Evolutionary conservation across 2,113 vertebrate species (phyloP).

Genomic region (Channa maculata): DNA sequence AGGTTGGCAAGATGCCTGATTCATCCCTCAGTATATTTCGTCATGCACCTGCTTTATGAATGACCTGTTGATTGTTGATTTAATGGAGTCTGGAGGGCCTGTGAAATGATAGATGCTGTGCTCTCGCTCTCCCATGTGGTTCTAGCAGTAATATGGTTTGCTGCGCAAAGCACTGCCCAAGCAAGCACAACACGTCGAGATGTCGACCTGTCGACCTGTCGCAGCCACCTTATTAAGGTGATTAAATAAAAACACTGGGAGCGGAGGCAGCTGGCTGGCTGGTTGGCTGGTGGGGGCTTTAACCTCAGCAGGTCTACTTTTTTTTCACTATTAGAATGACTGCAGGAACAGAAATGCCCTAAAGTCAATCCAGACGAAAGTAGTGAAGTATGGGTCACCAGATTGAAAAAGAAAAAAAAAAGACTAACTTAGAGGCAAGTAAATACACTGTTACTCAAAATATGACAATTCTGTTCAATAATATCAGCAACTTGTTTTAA

Average conservation of each 20-base stretch:
- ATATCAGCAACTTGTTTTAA: too few relatives aligned
- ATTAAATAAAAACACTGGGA: conserved; percentile 75
- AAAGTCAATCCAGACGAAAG: conserved; percentile 26
- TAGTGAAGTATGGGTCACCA: conserved; percentile 42
- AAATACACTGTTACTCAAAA: too few relatives aligned
- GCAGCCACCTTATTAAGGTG: conserved; percentile 74
- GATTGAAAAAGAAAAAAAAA: conserved; percentile 32
- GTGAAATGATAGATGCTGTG: conserved; percentile 67
- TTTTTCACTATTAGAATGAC: conserved; percentile 37
- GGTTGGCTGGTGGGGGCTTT: conserved; percentile 41
- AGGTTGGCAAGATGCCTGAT: conserved; percentile 48
- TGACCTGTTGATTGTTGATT: conserved; percentile 77
- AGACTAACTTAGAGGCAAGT: too few relatives aligned
- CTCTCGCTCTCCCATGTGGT: conserved; percentile 51
- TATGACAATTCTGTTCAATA: too few relatives aligned
- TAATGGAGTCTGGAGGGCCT: conserved; percentile 70
- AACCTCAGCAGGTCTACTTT: conserved; percentile 9
- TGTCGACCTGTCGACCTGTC: conserved; percentile 69
- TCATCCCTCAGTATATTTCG: conserved; percentile 52
- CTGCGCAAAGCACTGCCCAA: conserved; percentile 53
- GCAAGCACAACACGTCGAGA: conserved; percentile 60
- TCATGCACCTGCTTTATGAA: conserved; percentile 68
- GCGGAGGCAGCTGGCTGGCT: conserved; percentile 37
- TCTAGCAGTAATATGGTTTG: conserved; percentile 69
- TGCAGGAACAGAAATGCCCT: conserved; percentile 42